Evolutionary conservation across 1,140 invertebrate species (phyloP), one percentile per base, ranked within the genome.

Genomic region (Eupeodes corollae): DNA sequence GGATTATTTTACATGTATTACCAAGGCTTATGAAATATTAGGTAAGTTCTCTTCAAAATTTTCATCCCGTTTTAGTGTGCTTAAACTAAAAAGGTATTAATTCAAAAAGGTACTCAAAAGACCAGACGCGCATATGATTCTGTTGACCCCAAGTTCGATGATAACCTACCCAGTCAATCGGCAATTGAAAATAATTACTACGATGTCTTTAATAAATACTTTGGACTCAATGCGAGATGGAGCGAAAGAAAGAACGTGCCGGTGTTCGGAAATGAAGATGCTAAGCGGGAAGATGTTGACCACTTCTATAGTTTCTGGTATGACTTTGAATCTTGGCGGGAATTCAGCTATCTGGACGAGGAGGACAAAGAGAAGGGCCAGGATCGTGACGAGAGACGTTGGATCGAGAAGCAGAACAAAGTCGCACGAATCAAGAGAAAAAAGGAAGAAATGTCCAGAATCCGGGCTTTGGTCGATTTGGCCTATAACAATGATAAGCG

Each of bases 1-100:
- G 61, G 94, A 98, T 73, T 98, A 98, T 71, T 99, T 98, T 68
- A 92, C 93, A 0, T 98, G 94, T 67, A 98, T 99, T 58, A 98
- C 94, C n/a, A 92, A 91, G 76, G 94, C 94, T 13, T 91, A 87
- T 78, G 91, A 96, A 73, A 65, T 61, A 46, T 56, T 68, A 46
- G 63, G 63, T 66, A 48, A n/a, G 53, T 47, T 21, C 8, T 14
- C 8, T 11, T 10, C 11, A n/a, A n/a, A 40, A 12, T 9, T 9
- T 10, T 40, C 8, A 9, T 40, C 11, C 8, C 10, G 8, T 15
- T 16, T 16, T 12, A 40, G 9, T 40, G 39, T 40, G 33, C n/a
- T n/a, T n/a, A n/a, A n/a, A n/a, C n/a, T n/a, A n/a, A n/a, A n/a
- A n/a, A n/a, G n/a, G n/a, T n/a, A n/a, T n/a, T n/a, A n/a, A n/a